Base-by-base conservation (phyloP, 2,797 vertebrate genomes). In the Leptoclinus maculatus region DNA sequence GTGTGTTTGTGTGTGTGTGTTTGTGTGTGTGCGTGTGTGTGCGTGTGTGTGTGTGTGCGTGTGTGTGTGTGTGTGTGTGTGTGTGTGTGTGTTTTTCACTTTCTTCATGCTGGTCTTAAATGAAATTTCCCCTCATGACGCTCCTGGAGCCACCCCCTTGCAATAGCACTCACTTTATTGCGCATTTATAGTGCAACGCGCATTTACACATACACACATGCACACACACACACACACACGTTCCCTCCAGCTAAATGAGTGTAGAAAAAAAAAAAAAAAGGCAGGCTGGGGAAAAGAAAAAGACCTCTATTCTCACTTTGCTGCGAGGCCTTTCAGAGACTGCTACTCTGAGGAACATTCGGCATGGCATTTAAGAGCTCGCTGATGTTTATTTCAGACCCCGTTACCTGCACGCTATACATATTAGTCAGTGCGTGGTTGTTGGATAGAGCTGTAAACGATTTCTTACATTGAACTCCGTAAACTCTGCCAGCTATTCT, bases 101-200 rank as follows among this genome's bases (percentile, higher is more conserved):
- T 62, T 79, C 78, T 82, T 83, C 84, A 91, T 87, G 85, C 89
- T 84, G 83, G 83, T 76, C 64, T 63, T 78, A 93, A 94, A 92
- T 94, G 87, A 92, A 80, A 89, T 93, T 93, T 92, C 80, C 74
- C 65, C 76, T 86, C 82, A 67, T 92, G 89, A 87, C 84, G 71
- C 59, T 74, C 72, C 56, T n/a, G 39, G 49, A 73, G 51, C 59
- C 59, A 25, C 39, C 65, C 70, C 5, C 41, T 14, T 36, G 21
- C 80, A 68, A 65, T 43, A 59, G 29, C 73, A 59, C 74, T 74
- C 67, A 53, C 25, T 72, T 59, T 25, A 47, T 67, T 71, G 60
- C 49, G 54, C 69, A 68, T 76, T 86, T 53, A 66, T 45, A 76
- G 65, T 11, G 25, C 64, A 66, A 45, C 51, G 43, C 53, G 62